Evolutionary conservation across 1,140 invertebrate species (phyloP), one percentile per base, ranked within the genome.

Genomic region (Drosophila ananassae): DNA sequence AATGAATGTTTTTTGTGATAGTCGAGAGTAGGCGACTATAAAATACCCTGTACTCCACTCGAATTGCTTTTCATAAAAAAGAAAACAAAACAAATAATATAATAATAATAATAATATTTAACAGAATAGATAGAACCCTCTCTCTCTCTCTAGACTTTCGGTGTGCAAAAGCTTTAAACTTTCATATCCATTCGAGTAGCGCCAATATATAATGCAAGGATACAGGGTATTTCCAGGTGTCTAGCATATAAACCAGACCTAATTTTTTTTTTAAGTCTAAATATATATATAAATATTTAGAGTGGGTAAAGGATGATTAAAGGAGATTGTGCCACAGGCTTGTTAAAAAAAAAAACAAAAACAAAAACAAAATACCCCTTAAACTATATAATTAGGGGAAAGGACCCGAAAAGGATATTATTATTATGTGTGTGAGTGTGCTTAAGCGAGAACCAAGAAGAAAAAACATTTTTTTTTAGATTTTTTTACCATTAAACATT

Each of bases 401-500:
- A 17, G 21, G 17, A 44, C 21, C 17, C 21, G 44, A 21, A 21
- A 21, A 47, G 17, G 44, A 21, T 17, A 44, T 22, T 10, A 47
- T 47, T 21, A 47, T 22, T 22, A 44, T 44, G 41, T 17, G 28
- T 37, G 34, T 37, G 34, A 37, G 32, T 58, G 44, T 67, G 51
- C 25, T 51, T 52, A 52, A 34, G 54, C 37, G 59, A 54, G 55
- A 58, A 66, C 62, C 55, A 66, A 57, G 41, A 48, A 44, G 50
- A 34, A 55, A 21, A 60, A 57, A 62, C 37, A 41, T 58, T 84
- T 84, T 82, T 83, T 84, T 84, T 84, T 67, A 59, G 48, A 79
- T 84, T 83, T 83, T 83, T 83, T 83, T 84, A 84, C 75, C 73
- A 83, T 79, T 44, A 79, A 82, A 79, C 53, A 66, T 83, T 76